Evolutionary conservation across 2,113 vertebrate genomes (phyloP).

Genomic region (Hipposideros armiger): DNA sequence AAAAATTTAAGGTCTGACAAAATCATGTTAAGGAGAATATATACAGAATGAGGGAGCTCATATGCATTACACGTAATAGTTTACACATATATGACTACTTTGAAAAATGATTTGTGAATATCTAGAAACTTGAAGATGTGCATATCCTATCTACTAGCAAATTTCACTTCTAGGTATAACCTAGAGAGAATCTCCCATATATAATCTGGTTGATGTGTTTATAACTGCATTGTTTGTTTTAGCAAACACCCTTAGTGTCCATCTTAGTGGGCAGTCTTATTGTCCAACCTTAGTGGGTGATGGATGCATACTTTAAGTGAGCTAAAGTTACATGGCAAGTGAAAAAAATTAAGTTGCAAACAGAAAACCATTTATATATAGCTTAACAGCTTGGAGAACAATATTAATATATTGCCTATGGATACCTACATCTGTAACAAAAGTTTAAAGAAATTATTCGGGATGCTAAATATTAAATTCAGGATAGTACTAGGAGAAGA

Average conservation of each 20-base stretch:
- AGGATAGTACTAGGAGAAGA: neutral
- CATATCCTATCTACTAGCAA: neutral
- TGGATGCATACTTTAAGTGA: neutral
- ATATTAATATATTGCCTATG: neutral
- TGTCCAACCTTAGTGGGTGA: neutral
- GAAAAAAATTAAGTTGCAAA: slow-evolving; percentile 5
- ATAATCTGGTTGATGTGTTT: neutral
- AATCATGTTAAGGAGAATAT: neutral
- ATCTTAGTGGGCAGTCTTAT: neutral
- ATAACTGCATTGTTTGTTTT: neutral
- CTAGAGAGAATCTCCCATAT: neutral
- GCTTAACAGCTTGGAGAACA: neutral
- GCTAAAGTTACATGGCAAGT: neutral
- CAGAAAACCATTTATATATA: neutral
- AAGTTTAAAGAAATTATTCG: neutral
- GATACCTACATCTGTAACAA: neutral
- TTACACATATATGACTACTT: neutral
- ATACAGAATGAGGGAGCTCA: neutral
- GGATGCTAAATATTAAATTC: slow-evolving; percentile 27
- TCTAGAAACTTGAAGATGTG: slow-evolving; percentile 15
- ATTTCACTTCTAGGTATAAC: neutral
- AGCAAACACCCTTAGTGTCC: neutral
- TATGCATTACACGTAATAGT: neutral
- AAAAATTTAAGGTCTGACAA: neutral
- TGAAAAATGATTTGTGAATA: neutral